Base-by-base conservation (phyloP, 2,888 invertebrate species). In the Bellardia pandia region DNA sequence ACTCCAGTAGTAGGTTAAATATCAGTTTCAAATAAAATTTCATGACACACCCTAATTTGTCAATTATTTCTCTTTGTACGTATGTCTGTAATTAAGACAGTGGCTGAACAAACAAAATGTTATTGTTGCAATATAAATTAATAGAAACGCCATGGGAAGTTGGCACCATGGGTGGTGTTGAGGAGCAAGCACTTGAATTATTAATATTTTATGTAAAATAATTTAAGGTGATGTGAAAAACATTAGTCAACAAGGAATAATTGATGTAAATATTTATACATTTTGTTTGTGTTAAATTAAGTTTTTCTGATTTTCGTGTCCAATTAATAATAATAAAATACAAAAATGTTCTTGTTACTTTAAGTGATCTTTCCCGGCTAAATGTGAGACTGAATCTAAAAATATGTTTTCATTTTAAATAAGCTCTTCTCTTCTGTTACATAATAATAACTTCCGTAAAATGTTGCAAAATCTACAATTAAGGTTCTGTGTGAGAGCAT, bases 121-220 rank as follows among this genome's bases (percentile, higher is more conserved):
- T 23, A 33, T 56, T 71, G 77, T 83, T 42, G 69, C 62, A 53
- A 53, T 14, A 62, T 33, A 56, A 51, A 9, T 51, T 6, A 14
- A 51, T 53, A 33, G 33, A 66, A 72, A 78, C 58, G 42, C 16
- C 42, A 71, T 86, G 86, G 58, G 82, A 86, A 82, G 56, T 78
- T 64, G 11, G 48, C 82, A 58, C 78, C 37, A 78, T 86, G 69
- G 86, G 86, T 86, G 82, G 86, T 75, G 62, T 45, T 74, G 42
- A 64, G 62, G 53, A 79, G 58, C 42, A 86, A 37, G 30, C 16
- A 23, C 11, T 9, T 7, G 13, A 42, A 30, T 62, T 16, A 42
- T 66, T 74, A 58, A 42, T 13, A 58, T 14, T 4, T 16, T 7
- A 23, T 23, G 23, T 23, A 23, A 23, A 23, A 37, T 33, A 66